These are phyloP conservation scores for Corydoras sp. DNA, from an alignment of 2,113 vertebrate genomes.

Conservation along the genomic window DNA sequence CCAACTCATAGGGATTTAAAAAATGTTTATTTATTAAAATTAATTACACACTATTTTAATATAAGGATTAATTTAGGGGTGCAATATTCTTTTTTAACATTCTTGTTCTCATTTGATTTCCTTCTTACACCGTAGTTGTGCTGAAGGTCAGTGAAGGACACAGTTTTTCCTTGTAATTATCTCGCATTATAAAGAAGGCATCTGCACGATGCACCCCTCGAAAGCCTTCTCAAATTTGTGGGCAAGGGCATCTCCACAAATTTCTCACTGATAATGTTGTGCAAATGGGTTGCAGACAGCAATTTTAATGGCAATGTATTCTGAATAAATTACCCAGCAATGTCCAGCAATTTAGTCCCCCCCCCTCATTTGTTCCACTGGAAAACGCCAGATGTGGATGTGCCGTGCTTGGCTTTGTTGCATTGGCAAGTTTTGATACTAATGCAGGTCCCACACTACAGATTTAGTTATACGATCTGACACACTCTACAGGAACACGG, in stretches of 20 bases:
- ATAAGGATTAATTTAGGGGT: no score
- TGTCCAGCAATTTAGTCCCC: constrained; percentile 62
- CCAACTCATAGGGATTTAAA: no score
- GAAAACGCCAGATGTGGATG: constrained; percentile 58
- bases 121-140: background rate
- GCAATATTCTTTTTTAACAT: no score
- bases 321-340: constrained; percentile 68
- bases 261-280: constrained; percentile 59
- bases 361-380: constrained; percentile 35
- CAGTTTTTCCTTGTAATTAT: background rate
- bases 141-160: background rate
- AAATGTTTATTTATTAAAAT: no score
- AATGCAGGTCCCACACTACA: constrained; percentile 11
- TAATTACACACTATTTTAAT: no score
- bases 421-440: constrained; percentile 3
- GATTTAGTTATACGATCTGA: background rate
- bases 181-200: background rate
- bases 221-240: constrained; percentile 15
- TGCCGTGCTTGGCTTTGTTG: constrained; percentile 34
- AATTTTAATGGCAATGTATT: constrained; percentile 58
- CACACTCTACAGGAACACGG: background rate
- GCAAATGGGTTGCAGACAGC: constrained; percentile 69
- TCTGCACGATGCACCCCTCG: constrained; percentile 4
- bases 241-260: constrained; percentile 22
- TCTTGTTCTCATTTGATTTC: background rate